Conservation (phyloP, 2,113 vertebrate genomes). For the Ceyx melanurus region DNA sequence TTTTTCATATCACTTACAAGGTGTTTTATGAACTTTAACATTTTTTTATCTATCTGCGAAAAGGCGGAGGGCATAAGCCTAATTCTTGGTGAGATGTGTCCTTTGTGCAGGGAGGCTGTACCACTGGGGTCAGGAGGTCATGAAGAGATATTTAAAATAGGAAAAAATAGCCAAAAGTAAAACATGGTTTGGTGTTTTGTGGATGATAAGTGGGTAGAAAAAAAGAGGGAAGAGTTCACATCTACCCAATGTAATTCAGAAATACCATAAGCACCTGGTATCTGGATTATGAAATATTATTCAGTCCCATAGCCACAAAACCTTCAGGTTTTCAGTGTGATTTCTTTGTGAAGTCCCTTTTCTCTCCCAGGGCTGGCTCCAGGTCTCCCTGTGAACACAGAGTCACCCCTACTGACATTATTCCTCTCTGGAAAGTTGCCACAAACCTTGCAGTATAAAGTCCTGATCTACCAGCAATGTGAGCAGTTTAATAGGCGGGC, state of each 20-base stretch:
- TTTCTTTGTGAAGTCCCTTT: neutral
- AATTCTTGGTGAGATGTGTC: neutral
- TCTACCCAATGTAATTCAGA: neutral
- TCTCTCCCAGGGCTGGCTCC: neutral
- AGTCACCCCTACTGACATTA: slow-evolving; percentile 25
- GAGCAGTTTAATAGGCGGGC: slow-evolving; percentile 54
- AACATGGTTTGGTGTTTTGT: neutral
- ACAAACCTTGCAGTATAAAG: slow-evolving; percentile 22
- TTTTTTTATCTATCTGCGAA: neutral
- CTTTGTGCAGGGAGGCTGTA: neutral
- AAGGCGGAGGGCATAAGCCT: neutral
- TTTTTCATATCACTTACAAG: neutral
- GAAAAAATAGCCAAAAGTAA: neutral
- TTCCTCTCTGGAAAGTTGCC: slow-evolving; percentile 61
- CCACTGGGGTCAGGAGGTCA: neutral
- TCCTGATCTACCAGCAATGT: neutral
- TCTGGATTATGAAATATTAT: neutral
- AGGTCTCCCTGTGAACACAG: slow-evolving; percentile 23
- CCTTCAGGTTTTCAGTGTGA: neutral
- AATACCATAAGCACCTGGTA: neutral
- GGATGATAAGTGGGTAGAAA: neutral
- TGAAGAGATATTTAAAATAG: neutral
- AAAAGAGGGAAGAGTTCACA: neutral
- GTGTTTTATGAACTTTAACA: slow-evolving; percentile 16
- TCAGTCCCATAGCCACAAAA: neutral